Base-by-base conservation (phyloP, 2,888 invertebrate species). In the Zootermopsis nevadensis region DNA sequence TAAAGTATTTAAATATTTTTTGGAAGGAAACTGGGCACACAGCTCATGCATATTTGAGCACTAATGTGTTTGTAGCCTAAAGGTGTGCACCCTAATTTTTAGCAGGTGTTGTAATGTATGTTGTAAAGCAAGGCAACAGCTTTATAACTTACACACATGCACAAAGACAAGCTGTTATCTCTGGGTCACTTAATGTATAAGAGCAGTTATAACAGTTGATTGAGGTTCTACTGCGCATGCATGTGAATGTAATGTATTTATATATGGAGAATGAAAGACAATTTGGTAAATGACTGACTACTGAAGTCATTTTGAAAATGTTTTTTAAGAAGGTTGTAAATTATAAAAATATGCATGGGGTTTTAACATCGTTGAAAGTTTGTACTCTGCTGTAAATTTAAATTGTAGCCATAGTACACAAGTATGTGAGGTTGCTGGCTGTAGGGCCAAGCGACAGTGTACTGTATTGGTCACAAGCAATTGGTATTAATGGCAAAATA, bases 41-140 rank as follows among this genome's bases (percentile, higher is more conserved):
- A 38, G 38, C 6, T 69, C 4, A 60, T 10, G 22, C 24, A 38
- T 74, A n/a, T 74, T n/a, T 74, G 22, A 74, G 38, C 74, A 74
- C 38, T 12, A 38, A 12, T 7, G 12, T 69, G 33, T 69, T 15
- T 19, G 67, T 27, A 27, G 31, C 55, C 15, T 8, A 38, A 27
- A 74, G 35, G 15, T 74, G 38, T 74, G 38, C 38, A 38, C 38
- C 74, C 74, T 74, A 74, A 74, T 74, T 74, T 74, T 74, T 69
- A 69, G 69, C 33, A 69, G 7, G n/a, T 74, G 38, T 38, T 74
- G 24, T 74, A 42, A 74, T 74, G 8, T 31, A 22, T 33, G 19
- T 38, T n/a, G 38, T 35, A 1, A 33, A 31, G 2, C 15, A 31
- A 31, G 33, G 19, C 19, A 22, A 69, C 69, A 69, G 60, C 31